phyloP scores from a whole-genome alignment of 2,113 vertebrate species.

The Rissa tridactyla region DNA sequence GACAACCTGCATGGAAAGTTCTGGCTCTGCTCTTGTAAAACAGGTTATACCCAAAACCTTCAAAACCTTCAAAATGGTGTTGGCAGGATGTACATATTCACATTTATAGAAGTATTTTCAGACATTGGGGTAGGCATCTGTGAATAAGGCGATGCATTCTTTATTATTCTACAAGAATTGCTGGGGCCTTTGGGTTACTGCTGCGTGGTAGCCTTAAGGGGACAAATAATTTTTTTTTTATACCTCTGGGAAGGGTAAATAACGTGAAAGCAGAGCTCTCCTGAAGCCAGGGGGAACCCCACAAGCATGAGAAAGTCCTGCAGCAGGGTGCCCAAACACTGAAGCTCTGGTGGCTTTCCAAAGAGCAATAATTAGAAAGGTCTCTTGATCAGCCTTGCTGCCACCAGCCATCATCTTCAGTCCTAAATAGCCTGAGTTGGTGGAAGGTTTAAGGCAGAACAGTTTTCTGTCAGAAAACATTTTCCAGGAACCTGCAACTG shows the following conservation, averaged over 20 bases:
- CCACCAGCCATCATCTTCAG: background rate
- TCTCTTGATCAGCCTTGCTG: background rate
- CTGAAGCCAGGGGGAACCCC: background rate
- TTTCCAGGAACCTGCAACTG: background rate
- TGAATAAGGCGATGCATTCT: background rate
- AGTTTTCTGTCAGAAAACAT: background rate
- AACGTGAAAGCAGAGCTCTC: constrained; percentile 3
- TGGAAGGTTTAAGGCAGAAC: background rate
- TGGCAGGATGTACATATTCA: background rate
- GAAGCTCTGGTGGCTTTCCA: background rate
- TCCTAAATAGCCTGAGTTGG: background rate
- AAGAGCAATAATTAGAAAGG: background rate
- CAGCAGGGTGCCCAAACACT: background rate
- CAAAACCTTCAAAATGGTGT: background rate
- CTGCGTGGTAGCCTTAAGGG: background rate
- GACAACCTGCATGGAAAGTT: background rate
- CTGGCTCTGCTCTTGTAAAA: background rate
- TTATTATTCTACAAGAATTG: background rate
- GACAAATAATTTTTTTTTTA: background rate
- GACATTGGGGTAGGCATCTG: background rate
- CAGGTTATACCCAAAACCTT: background rate
- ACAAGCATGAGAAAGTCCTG: background rate
- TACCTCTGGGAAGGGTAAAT: background rate
- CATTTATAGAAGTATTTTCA: background rate
- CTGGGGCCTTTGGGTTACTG: background rate